Evolutionary conservation across 2,797 vertebrate species (phyloP).

Genomic region (Sciurus carolinensis): DNA sequence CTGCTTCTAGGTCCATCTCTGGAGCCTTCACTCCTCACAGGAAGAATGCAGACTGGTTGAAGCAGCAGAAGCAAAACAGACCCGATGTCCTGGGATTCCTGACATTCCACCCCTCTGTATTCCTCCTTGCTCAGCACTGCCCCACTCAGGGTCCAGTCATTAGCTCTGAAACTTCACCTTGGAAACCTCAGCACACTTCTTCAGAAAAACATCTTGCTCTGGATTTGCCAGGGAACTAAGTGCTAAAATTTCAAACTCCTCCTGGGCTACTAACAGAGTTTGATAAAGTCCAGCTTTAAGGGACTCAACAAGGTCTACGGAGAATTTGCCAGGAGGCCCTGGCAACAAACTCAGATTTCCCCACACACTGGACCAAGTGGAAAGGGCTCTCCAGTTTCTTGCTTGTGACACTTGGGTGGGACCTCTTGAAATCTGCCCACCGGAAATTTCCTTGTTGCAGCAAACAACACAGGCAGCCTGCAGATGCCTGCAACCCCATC

Average conservation of each 20-base stretch:
- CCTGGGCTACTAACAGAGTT: neutral
- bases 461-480: neutral
- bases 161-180: neutral
- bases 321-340: no score
- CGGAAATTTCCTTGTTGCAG: neutral
- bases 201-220: neutral
- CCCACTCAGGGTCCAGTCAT: no score
- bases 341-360: neutral
- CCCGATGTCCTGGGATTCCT: constrained; percentile 6
- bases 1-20: neutral
- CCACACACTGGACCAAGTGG: neutral
- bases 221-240: neutral
- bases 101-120: neutral
- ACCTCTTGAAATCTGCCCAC: neutral
- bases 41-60: neutral
- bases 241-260: neutral
- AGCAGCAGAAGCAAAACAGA: neutral
- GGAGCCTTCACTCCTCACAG: accelerated
- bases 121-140: neutral
- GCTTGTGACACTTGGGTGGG: neutral
- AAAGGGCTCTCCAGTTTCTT: neutral
- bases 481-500: neutral
- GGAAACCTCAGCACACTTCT: neutral
- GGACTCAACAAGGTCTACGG: neutral
- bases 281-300: neutral